Evolutionary conservation across 2,113 vertebrate genomes (phyloP).

Genomic region (Crotalus helleri): DNA sequence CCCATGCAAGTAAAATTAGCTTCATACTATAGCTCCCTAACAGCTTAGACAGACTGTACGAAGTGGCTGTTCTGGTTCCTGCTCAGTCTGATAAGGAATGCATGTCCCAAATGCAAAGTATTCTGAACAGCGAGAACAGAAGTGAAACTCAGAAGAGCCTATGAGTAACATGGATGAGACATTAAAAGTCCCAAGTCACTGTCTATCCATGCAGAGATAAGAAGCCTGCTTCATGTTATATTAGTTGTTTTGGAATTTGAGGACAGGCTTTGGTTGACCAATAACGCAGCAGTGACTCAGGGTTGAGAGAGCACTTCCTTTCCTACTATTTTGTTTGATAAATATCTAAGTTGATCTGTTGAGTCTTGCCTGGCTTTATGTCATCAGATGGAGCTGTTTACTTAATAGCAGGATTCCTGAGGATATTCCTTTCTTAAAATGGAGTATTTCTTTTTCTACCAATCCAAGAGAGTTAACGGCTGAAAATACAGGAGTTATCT

Average conservation of each 20-base stretch:
- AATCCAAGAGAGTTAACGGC: background rate
- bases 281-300: conserved; percentile 3
- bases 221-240: background rate
- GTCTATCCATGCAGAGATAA: conserved; percentile 20
- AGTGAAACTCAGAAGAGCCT: background rate
- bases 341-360: background rate
- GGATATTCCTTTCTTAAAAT: conserved; percentile 3
- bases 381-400: background rate
- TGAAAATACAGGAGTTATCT: background rate
- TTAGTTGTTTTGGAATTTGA: background rate
- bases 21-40: background rate
- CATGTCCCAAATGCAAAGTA: background rate
- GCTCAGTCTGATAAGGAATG: background rate
- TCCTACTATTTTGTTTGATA: background rate
- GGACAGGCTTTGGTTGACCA: conserved; percentile 5
- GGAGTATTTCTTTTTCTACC: background rate
- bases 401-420: background rate
- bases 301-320: background rate
- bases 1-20: background rate
- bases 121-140: background rate
- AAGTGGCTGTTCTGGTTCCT: background rate
- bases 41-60: background rate
- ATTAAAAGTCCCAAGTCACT: conserved; percentile 3
- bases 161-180: conserved; percentile 6
- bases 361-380: background rate